These are phyloP conservation scores for Emberiza fucata DNA, from an alignment of 2,113 vertebrate species.

Conservation along the genomic window DNA sequence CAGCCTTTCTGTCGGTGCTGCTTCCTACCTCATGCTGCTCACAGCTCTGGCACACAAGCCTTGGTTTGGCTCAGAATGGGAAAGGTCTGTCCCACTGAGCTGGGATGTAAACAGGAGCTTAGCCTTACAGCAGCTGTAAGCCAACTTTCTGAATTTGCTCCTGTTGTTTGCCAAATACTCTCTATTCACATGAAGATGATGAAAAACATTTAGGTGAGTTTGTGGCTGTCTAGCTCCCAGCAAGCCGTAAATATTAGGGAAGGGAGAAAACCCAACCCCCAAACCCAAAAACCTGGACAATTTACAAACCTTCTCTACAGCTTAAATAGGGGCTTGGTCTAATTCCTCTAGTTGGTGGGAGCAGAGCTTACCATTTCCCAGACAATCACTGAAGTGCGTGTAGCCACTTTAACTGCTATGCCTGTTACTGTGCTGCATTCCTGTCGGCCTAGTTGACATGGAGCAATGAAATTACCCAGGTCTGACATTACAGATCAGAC, in stretches of 20 bases:
- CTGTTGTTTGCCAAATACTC: slow-evolving; percentile 2
- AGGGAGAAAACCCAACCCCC: neutral
- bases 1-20: accelerated
- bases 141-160: slow-evolving; percentile 16
- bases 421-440: neutral
- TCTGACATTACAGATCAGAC: neutral
- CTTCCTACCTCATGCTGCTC: neutral
- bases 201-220: slow-evolving; percentile 4
- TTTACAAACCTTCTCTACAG: neutral
- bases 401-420: neutral
- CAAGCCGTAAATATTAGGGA: neutral
- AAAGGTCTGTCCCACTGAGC: neutral
- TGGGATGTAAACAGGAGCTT: neutral
- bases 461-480: neutral
- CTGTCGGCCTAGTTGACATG: neutral
- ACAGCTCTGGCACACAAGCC: neutral
- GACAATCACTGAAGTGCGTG: neutral
- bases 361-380: neutral
- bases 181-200: neutral
- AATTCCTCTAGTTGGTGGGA: neutral
- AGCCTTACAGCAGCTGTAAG: neutral
- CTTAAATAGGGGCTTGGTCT: neutral
- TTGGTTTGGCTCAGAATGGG: neutral
- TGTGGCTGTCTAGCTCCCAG: slow-evolving; percentile 9
- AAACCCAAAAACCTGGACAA: neutral